phyloP scores from a whole-genome alignment of 2,113 vertebrate genomes.

The Mixornis gularis region DNA sequence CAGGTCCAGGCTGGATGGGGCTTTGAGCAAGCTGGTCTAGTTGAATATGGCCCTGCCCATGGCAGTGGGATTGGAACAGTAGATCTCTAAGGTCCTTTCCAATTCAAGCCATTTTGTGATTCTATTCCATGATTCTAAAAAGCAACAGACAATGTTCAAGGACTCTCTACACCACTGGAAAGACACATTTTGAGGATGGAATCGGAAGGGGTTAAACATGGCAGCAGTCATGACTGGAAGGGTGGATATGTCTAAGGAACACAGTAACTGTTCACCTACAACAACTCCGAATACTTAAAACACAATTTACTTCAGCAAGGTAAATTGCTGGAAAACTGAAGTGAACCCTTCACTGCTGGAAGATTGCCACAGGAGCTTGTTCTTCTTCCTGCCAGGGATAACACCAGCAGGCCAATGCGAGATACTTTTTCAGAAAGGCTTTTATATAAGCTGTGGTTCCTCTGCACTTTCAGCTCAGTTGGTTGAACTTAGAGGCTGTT shows the following conservation, averaged over 20 bases:
- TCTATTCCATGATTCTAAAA: rapidly evolving
- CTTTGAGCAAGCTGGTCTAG: neutral
- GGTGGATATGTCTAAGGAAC: neutral
- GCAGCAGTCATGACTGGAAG: neutral
- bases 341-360: neutral
- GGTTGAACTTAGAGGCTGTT: neutral
- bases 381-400: neutral
- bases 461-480: neutral
- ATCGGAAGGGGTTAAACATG: neutral
- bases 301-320: neutral
- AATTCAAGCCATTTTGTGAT: neutral
- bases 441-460: neutral
- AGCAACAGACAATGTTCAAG: neutral
- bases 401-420: neutral
- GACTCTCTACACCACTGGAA: neutral
- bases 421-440: neutral
- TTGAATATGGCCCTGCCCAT: neutral
- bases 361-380: neutral
- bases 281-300: neutral
- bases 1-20: neutral
- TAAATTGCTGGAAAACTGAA: neutral
- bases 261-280: neutral
- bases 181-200: neutral
- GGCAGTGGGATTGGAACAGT: rapidly evolving
- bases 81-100: neutral